A percentile compares a stretch with the other conserved stretches of the same genome.
These are phyloP conservation scores for Meiosimyza decipiens DNA, from an alignment of 2,888 invertebrate genomes.

Conservation along the genomic window DNA sequence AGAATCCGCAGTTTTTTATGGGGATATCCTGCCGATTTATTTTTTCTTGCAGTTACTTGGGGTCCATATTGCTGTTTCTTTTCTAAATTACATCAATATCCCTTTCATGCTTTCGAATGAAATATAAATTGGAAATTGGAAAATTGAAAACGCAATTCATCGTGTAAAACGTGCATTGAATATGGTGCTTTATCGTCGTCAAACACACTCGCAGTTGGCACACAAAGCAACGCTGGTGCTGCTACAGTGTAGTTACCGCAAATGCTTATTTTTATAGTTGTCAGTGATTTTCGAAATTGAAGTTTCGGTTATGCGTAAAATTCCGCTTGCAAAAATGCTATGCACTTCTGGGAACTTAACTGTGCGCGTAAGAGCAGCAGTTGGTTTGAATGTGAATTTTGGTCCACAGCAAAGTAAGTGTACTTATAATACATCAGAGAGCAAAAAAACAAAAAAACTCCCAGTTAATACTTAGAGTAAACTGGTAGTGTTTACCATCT, in stretches of 20 bases:
- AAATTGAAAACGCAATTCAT: conserved; percentile 29
- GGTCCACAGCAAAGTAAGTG: too few species aligned
- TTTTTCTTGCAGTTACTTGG: too few species aligned
- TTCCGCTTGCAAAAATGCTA: too few species aligned
- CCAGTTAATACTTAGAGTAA: too few species aligned
- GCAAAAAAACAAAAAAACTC: too few species aligned
- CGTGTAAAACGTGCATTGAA: conserved; percentile 25
- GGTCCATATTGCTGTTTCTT: background rate
- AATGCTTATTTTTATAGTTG: background rate
- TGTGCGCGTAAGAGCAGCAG: too few species aligned
- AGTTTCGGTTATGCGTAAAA: too few species aligned
- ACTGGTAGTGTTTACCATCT: too few species aligned
- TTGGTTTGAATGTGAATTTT: too few species aligned
- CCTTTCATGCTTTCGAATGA: conserved; percentile 17
- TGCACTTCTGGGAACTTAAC: too few species aligned
- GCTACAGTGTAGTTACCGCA: background rate
- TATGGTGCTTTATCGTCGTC: conserved; percentile 13
- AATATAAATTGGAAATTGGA: conserved; percentile 27
- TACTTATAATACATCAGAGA: too few species aligned
- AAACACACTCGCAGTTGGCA: background rate
- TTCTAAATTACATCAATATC: conserved; percentile 8
- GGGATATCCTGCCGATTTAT: background rate
- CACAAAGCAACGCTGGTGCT: background rate
- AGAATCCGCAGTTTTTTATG: background rate
- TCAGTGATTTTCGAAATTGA: too few species aligned